Evolutionary conservation across 2,797 vertebrate species (phyloP).

Genomic region (Anisognathus igniventris): DNA sequence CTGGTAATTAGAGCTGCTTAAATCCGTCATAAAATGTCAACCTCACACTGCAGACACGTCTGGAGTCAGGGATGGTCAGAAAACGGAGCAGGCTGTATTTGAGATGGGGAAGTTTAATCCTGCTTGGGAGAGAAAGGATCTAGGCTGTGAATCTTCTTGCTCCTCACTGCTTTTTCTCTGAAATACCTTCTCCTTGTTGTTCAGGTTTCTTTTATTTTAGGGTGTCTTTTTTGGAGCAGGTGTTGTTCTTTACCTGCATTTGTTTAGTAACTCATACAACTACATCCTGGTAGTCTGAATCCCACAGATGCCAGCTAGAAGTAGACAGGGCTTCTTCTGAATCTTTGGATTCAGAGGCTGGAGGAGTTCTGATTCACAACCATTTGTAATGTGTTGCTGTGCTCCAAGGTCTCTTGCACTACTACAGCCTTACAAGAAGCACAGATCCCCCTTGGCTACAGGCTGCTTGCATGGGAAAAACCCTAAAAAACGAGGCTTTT

Average conservation of each 20-base stretch:
- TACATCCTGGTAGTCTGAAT: not conserved
- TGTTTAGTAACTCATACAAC: not conserved
- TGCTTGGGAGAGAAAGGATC: not conserved
- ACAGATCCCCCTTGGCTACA: not conserved
- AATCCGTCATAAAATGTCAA: not conserved
- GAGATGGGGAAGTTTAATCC: not conserved
- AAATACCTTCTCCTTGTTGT: not conserved
- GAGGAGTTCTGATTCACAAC: not conserved
- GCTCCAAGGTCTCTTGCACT: not conserved
- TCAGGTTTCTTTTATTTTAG: not conserved
- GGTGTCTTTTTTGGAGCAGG: not conserved
- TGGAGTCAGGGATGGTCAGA: not conserved
- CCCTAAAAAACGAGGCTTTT: not conserved
- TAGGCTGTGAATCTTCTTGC: not conserved
- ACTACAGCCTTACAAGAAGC: not conserved
- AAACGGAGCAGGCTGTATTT: not conserved
- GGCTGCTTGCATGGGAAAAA: not conserved
- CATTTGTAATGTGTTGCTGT: not conserved
- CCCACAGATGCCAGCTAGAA: not conserved
- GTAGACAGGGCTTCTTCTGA: not conserved
- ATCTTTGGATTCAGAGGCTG: not conserved
- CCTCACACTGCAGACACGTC: not conserved
- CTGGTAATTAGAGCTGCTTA: conserved; percentile 18
- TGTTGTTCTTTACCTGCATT: not conserved
- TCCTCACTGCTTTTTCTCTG: not conserved